Conservation (phyloP, 2,888 invertebrate genomes). For the Diploptera punctata region DNA sequence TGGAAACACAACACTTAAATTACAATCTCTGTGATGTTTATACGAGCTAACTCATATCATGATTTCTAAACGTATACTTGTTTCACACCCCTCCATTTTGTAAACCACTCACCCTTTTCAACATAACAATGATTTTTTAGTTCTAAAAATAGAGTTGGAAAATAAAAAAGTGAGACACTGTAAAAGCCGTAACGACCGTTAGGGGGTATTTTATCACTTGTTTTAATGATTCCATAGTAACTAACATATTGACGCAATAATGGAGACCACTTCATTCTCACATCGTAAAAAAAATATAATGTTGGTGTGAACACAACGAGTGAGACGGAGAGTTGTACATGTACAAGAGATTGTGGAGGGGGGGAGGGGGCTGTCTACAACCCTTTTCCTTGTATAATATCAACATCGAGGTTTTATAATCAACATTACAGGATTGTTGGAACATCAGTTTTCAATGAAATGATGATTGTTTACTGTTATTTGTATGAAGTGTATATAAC, state of each 20-base stretch:
- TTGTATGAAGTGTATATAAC: too few species aligned
- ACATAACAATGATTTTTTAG: neutral
- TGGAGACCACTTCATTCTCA: conserved; percentile 36
- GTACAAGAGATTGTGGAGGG: neutral
- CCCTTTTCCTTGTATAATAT: conserved; percentile 33
- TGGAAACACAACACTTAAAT: too few species aligned
- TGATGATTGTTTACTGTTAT: too few species aligned
- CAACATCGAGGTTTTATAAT: conserved; percentile 30
- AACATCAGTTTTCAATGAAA: too few species aligned
- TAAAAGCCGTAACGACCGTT: conserved; percentile 20
- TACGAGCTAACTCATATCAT: too few species aligned
- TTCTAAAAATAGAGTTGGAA: neutral
- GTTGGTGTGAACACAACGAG: neutral
- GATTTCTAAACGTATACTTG: too few species aligned
- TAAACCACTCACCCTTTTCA: too few species aligned
- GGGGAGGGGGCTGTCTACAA: conserved; percentile 7
- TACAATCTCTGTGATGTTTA: too few species aligned
- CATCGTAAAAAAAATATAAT: conserved; percentile 35
- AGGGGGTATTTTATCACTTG: conserved; percentile 44
- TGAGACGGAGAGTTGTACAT: neutral
- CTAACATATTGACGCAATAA: conserved; percentile 47
- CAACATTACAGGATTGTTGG: conserved; percentile 17
- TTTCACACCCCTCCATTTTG: too few species aligned
- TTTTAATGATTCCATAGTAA: conserved; percentile 45
- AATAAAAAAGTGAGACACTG: conserved; percentile 7